Evolutionary conservation across 2,888 invertebrate genomes (phyloP).

Genomic region (Bursaphelenchus okinawaensis): DNA sequence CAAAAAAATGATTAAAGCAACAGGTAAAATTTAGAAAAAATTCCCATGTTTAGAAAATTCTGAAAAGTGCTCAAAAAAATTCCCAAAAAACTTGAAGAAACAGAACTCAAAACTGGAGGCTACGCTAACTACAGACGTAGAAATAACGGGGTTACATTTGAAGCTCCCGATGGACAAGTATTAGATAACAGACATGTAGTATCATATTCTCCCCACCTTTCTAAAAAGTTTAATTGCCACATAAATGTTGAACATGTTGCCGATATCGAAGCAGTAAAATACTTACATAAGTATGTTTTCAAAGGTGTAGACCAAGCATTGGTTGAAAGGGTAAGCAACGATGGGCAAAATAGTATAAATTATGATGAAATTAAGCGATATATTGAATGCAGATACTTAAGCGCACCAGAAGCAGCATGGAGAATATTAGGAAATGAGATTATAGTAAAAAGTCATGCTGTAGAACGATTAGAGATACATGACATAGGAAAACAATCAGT

Average conservation of each 20-base stretch:
- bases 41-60: constrained; percentile 10
- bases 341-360: constrained; percentile 3
- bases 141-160: constrained; percentile 1
- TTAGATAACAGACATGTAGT: constrained; percentile 29
- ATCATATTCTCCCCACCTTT: constrained; percentile 41
- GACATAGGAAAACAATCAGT: constrained; percentile 22
- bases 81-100: constrained; percentile 26
- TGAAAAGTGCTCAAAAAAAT: constrained; percentile 16
- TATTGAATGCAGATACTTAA: constrained; percentile 52
- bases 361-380: constrained; percentile 53
- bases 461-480: constrained; percentile 26
- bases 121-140: constrained; percentile 28
- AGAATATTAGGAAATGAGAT: constrained; percentile 41
- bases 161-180: constrained; percentile 23
- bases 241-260: constrained; percentile 58
- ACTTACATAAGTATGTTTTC: constrained; percentile 55
- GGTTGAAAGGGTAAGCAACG: constrained; percentile 10
- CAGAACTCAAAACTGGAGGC: constrained; percentile 13
- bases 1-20: constrained; percentile 44
- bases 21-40: constrained; percentile 18
- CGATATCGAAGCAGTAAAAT: constrained; percentile 42
- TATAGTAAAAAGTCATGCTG: constrained; percentile 16
- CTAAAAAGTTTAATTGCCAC: constrained; percentile 55
- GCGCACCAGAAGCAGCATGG: constrained; percentile 54
- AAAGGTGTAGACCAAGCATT: constrained; percentile 42